Conservation (phyloP, 92 coral and sea anemone genomes). For the Desmophyllum pertusum region DNA sequence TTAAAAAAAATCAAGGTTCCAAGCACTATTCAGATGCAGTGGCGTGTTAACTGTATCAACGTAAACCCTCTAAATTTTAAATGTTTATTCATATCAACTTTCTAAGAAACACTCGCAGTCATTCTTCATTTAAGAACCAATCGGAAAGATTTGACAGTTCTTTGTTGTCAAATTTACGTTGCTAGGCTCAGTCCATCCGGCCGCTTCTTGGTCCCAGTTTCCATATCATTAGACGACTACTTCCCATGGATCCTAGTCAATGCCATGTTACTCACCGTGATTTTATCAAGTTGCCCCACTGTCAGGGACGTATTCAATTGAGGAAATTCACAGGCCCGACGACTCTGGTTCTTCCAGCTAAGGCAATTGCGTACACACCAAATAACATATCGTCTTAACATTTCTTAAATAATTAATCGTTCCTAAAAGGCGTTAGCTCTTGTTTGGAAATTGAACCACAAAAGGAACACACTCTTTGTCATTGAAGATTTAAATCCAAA, state of each 20-base stretch:
- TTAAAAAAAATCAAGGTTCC: background rate
- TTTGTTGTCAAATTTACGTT: background rate
- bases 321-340: too few species aligned
- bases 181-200: too few species aligned
- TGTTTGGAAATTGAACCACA: background rate
- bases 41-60: background rate
- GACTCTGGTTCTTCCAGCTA: too few species aligned
- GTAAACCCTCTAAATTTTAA: too few species aligned
- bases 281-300: too few species aligned
- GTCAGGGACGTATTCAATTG: too few species aligned
- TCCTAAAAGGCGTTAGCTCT: background rate
- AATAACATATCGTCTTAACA: background rate
- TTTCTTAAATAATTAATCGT: background rate
- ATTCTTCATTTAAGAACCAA: background rate
- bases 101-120: background rate
- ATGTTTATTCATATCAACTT: background rate
- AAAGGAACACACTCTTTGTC: background rate
- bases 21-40: background rate
- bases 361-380: background rate
- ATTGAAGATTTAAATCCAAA: too few species aligned
- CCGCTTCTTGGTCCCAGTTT: too few species aligned
- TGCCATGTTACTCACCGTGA: too few species aligned
- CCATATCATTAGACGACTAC: too few species aligned
- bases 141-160: background rate
- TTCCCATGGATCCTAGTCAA: too few species aligned